phyloP scores from a whole-genome alignment of 2,888 invertebrate genomes.

The Melikaiella ostensackeni region DNA sequence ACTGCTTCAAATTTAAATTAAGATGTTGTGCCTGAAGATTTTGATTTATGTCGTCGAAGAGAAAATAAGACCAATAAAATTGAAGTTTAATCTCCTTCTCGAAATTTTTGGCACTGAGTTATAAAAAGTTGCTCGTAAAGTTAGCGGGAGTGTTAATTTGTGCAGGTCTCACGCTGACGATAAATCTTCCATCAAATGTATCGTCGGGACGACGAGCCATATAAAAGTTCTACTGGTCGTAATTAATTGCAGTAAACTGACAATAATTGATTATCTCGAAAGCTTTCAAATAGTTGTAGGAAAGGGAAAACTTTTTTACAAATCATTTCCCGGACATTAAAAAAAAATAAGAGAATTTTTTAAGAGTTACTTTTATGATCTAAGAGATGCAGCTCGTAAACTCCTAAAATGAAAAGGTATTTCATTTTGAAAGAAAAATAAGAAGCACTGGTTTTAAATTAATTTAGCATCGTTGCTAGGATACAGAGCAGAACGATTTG shows the following conservation, averaged over 20 bases:
- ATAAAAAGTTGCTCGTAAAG: constrained; percentile 11
- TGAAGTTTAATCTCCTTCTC: not conserved
- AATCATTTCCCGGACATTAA: not conserved
- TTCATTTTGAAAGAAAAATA: not conserved
- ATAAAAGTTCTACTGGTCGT: constrained; percentile 5
- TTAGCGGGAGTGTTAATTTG: not conserved
- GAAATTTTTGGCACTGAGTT: not conserved
- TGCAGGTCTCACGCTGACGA: constrained; percentile 1
- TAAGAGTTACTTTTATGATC: not conserved
- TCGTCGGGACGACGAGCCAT: not conserved
- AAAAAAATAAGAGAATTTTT: not conserved
- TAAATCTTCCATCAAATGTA: constrained; percentile 21
- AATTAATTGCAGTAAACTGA: constrained; percentile 4
- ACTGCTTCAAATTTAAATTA: too few species aligned
- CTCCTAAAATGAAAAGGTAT: not conserved
- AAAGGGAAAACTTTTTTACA: not conserved
- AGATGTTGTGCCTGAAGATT: not conserved
- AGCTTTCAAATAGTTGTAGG: not conserved
- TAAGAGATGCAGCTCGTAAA: not conserved
- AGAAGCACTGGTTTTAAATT: constrained; percentile 42
- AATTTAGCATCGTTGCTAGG: constrained; percentile 55
- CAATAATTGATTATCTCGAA: constrained; percentile 5
- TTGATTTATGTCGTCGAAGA: not conserved
- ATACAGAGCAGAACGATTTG: constrained; percentile 51
- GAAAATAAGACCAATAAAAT: not conserved